Base-by-base conservation (phyloP, 1,140 invertebrate genomes). In the Polyergus mexicanus region DNA sequence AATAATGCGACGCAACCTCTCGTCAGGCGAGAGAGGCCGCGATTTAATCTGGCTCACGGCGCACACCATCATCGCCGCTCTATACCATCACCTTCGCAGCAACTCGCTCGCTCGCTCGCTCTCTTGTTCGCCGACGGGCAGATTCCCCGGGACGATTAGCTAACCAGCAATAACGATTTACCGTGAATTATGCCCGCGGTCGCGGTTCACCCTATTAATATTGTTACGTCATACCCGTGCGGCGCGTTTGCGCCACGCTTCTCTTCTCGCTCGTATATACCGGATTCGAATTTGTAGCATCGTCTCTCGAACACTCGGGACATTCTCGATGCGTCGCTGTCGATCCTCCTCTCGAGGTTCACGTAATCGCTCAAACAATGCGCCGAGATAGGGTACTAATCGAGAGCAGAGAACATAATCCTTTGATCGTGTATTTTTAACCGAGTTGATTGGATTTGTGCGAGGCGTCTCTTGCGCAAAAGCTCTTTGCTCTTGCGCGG, bases 61-160 rank as follows among this genome's bases (percentile, higher is more conserved):
- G 22, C 44, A 81, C 62, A 28, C 44, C 44, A 60, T 56, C 35
- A 69, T 68, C 47, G 19, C 13, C 60, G 75, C 41, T 41, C 47
- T 54, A 56, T 54, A 56, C 76, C 25, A 80, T 41, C 60, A 51
- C 41, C 35, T 66, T n/a, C 35, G 76, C 74, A 41, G 11, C 47
- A 80, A 19, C 76, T 66, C 35, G 74, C n/a, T 76, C 54, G 75
- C 54, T 47, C 44, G 44, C 69, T 65, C 35, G 74, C n/a, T 76
- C 54, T 71, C 54, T 47, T 11, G 44, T 47, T 47, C 28, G 60
- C 71, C 71, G 47, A 66, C 44, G 54, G 71, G 86, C 54, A 80
- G 58, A 85, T 92, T 92, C 89, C 89, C 80, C 85, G 83, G 80
- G 75, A 92, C 86, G 92, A 93, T 93, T 93, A 93, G 90, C 91